A percentile compares a stretch with the other conserved stretches of the same genome.
These are phyloP conservation scores for Drosophila gunungcola DNA, from an alignment of 1,140 invertebrate species.

Conservation along the genomic window DNA sequence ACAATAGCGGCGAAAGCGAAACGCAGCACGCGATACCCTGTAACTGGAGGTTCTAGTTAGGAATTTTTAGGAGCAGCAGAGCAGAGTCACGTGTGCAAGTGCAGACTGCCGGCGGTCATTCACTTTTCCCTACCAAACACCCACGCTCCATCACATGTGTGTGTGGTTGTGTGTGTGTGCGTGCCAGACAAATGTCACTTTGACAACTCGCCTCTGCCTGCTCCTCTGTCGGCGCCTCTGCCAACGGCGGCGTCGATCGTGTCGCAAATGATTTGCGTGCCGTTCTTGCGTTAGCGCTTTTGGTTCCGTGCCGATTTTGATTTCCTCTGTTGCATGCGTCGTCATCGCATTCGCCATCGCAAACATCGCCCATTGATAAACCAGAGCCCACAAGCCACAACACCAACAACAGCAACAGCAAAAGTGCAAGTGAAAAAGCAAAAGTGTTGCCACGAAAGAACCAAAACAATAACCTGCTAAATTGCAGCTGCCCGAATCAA, in stretches of 20 bases:
- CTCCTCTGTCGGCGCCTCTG: slow-evolving; percentile 12
- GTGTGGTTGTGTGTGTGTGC: slow-evolving; percentile 26
- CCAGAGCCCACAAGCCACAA: slow-evolving; percentile 36
- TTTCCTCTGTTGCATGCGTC: slow-evolving; percentile 77
- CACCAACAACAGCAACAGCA: slow-evolving; percentile 33
- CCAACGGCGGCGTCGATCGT: slow-evolving; percentile 41
- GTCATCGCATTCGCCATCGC: slow-evolving; percentile 48
- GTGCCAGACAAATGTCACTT: slow-evolving; percentile 61
- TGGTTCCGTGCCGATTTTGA: slow-evolving; percentile 64
- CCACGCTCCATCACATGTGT: neutral
- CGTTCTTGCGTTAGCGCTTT: slow-evolving; percentile 71
- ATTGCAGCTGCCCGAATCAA: slow-evolving; percentile 19
- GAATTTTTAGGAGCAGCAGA: neutral
- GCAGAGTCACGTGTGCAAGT: slow-evolving; percentile 55
- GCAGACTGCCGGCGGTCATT: slow-evolving; percentile 63
- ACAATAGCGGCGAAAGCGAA: slow-evolving; percentile 33
- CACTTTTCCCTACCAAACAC: slow-evolving; percentile 20
- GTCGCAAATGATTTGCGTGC: slow-evolving; percentile 70
- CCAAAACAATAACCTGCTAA: slow-evolving; percentile 33
- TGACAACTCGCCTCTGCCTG: slow-evolving; percentile 47
- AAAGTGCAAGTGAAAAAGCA: slow-evolving; percentile 69
- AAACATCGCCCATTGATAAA: slow-evolving; percentile 52
- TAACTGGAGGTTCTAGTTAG: slow-evolving; percentile 35
- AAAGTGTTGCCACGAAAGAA: slow-evolving; percentile 61
- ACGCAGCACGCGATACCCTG: slow-evolving; percentile 46